phyloP scores from a whole-genome alignment of 1,140 invertebrate genomes.

The Pentalonia nigronervosa region DNA sequence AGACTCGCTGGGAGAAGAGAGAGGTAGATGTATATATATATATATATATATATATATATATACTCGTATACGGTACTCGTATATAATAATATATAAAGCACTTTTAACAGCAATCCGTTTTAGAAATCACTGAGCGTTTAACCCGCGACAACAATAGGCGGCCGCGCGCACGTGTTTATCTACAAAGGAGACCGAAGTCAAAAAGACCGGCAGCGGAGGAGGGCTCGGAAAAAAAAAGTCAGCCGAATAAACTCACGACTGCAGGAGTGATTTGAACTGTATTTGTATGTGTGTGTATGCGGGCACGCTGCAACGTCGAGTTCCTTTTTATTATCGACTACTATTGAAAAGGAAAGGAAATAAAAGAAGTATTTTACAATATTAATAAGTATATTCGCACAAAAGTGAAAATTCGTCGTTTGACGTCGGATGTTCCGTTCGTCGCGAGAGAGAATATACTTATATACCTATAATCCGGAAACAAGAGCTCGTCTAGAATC shows the following conservation, averaged over 20 bases:
- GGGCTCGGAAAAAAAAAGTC: background rate
- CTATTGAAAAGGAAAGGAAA: background rate
- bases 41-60: background rate
- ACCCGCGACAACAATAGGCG: slow-evolving; percentile 36
- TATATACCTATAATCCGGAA: background rate
- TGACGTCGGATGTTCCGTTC: background rate
- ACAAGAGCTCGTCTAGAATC: background rate
- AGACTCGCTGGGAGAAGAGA: background rate
- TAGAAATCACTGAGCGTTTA: slow-evolving; percentile 28
- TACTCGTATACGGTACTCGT: background rate
- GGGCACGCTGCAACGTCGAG: background rate
- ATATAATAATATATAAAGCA: slow-evolving; percentile 1
- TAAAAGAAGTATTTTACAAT: slow-evolving; percentile 25
- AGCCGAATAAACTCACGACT: slow-evolving; percentile 42
- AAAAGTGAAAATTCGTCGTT: slow-evolving; percentile 35
- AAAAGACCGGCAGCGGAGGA: background rate
- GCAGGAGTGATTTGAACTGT: background rate
- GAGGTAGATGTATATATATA: background rate
- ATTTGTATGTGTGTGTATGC: background rate
- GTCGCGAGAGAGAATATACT: background rate
- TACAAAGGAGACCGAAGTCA: background rate
- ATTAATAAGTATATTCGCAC: slow-evolving; percentile 40
- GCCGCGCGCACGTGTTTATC: slow-evolving; percentile 29
- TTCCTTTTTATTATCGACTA: slow-evolving; percentile 25
- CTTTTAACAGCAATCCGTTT: slow-evolving; percentile 46